A percentile compares a stretch with the other conserved stretches of the same genome.
Conservation (phyloP, 2,888 invertebrate species). For the Aphidoletes aphidimyza region DNA sequence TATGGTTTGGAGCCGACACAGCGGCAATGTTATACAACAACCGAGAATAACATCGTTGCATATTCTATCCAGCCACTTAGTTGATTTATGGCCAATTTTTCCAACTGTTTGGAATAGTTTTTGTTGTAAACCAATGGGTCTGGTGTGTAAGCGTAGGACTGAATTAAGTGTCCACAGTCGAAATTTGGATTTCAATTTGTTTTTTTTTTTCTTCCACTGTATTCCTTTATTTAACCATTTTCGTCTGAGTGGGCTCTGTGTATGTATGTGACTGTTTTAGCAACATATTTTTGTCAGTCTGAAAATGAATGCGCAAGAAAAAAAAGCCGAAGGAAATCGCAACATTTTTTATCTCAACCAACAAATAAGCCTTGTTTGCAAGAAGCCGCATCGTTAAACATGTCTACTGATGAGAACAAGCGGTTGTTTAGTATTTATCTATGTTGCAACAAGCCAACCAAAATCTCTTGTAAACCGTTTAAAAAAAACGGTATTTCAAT, state of each 20-base stretch:
- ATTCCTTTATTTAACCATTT: background rate
- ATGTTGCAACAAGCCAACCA: background rate
- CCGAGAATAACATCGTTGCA: slow-evolving; percentile 32
- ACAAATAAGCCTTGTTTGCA: slow-evolving; percentile 36
- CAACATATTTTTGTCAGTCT: background rate
- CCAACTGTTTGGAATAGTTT: background rate
- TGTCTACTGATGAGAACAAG: slow-evolving; percentile 11
- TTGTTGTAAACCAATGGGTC: background rate
- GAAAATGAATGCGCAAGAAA: no score
- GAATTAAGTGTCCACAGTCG: background rate
- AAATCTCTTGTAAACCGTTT: slow-evolving; percentile 1
- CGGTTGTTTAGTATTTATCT: slow-evolving; percentile 30
- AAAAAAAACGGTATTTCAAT: slow-evolving; percentile 7
- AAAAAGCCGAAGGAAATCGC: background rate
- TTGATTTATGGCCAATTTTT: slow-evolving; percentile 26
- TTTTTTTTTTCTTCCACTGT: background rate
- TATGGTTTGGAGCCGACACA: background rate
- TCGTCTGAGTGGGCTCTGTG: background rate
- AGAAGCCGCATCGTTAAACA: background rate
- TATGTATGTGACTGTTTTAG: background rate
- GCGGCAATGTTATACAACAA: background rate
- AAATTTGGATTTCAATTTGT: background rate
- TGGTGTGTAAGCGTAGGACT: background rate
- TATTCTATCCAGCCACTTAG: background rate
- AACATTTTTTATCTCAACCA: background rate